phyloP scores from a whole-genome alignment of 1,140 invertebrate species.

The Leptonema lineaticorne region DNA sequence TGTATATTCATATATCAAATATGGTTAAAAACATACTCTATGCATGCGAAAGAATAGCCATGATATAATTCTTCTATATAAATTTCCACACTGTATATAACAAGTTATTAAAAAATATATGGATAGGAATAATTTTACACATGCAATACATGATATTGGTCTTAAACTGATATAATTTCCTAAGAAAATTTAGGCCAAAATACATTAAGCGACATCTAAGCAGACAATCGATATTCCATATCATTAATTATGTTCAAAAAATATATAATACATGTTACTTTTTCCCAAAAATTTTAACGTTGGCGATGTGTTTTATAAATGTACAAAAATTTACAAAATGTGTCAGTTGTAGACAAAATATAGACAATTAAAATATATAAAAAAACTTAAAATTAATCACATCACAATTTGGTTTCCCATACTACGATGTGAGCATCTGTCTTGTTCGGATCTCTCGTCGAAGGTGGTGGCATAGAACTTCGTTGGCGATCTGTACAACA shows the following conservation, averaged over 20 bases:
- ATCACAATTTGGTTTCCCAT: conserved; percentile 87
- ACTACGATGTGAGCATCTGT: conserved; percentile 84
- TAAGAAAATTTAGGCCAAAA: no score
- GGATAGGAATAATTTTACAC: no score
- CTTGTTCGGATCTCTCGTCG: conserved; percentile 62
- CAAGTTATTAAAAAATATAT: no score
- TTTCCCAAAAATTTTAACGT: not conserved
- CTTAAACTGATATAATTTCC: not conserved
- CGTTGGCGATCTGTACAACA: conserved; percentile 58
- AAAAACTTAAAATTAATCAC: conserved; percentile 1
- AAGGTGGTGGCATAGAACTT: conserved; percentile 51
- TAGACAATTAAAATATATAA: conserved; percentile 16
- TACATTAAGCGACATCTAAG: no score
- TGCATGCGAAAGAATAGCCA: no score
- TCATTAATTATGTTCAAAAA: not conserved
- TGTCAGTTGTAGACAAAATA: no score
- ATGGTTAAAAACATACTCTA: no score
- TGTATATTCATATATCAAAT: no score
- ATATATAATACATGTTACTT: not conserved
- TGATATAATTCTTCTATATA: no score
- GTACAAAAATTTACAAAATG: conserved; percentile 35
- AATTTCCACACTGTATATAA: no score
- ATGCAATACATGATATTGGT: not conserved
- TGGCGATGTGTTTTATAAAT: conserved; percentile 1
- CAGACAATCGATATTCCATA: no score